phyloP scores from a whole-genome alignment of 2,888 invertebrate species.

The Lampropteryx suffumata region DNA sequence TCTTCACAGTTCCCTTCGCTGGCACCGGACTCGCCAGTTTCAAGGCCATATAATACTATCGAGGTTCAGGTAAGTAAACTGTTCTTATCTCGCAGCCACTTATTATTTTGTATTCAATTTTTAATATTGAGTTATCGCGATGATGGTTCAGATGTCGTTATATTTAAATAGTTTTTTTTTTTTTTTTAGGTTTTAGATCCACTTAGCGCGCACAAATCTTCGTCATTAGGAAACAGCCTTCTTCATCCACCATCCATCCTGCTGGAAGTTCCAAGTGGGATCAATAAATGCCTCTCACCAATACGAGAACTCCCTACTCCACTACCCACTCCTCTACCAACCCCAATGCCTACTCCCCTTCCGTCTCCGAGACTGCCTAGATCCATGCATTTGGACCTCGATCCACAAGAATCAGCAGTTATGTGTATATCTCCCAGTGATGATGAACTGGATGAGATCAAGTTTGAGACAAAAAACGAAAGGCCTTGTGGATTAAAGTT shows the following conservation, averaged over 20 bases:
- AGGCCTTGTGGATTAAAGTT: conserved; percentile 64
- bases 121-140: no score
- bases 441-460: conserved; percentile 73
- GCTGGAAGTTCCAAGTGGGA: conserved; percentile 88
- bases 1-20: conserved; percentile 83
- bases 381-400: conserved; percentile 41
- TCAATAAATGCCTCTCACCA: conserved; percentile 90
- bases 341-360: conserved; percentile 87
- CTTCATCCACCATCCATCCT: conserved; percentile 89
- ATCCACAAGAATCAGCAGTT: conserved; percentile 22
- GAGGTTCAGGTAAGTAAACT: conserved; percentile 65
- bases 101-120: no score
- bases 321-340: conserved; percentile 83
- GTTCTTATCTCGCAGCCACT: no score
- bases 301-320: conserved; percentile 91
- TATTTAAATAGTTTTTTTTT: neutral
- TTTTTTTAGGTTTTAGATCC: conserved; percentile 84
- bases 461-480: conserved; percentile 53
- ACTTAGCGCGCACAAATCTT: conserved; percentile 85
- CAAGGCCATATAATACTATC: conserved; percentile 71
- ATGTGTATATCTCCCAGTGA: conserved; percentile 61
- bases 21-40: conserved; percentile 85
- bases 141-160: no score
- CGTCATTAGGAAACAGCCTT: conserved; percentile 82
- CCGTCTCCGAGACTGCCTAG: conserved; percentile 74